Evolutionary conservation across 1,140 invertebrate genomes (phyloP), one percentile per base, ranked within the genome.

Genomic region (Trichoplusia ni): DNA sequence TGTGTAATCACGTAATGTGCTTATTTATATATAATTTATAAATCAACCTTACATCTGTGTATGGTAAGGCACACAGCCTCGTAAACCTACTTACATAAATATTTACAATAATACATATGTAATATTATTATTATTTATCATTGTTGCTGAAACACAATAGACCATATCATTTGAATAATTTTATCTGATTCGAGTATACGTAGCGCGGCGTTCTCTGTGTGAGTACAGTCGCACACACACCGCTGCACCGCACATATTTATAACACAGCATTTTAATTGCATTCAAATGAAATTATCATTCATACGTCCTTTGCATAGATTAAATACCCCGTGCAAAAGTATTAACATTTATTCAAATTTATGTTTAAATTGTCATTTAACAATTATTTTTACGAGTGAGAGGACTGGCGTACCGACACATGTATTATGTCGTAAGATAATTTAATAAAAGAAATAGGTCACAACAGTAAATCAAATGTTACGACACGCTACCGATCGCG

Each of bases 91-190:
- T 87, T 85, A 79, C 82, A 85, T 84, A 82, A 81, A 84, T 83
- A 85, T 84, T 83, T 84, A 71, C 79, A 74, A 81, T 74, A 73
- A 46, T 81, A 85, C 82, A 84, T 83, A 83, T 80, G 80, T 80
- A 86, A 78, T 84, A 82, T 84, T 84, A 84, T 82, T 84, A 84
- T 81, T 86, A 88, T 85, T 88, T 86, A 89, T 87, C 84, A 86
- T 86, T 89, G 84, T 89, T 82, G 77, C 79, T 79, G 80, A 82
- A 86, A 84, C 82, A 84, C 79, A 89, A 89, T 86, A 89, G 82
- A 89, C 85, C 80, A 80, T 89, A 89, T 89, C 84, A 89, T 89
- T 89, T 89, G 83, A 89, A 88, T 88, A 89, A 86, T 86, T 86
- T 86, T 88, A 85, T 88, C 82, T 79, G 80, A 83, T 85, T 81